phyloP scores from a whole-genome alignment of 2,797 vertebrate genomes.

The Gallinago stenura region DNA sequence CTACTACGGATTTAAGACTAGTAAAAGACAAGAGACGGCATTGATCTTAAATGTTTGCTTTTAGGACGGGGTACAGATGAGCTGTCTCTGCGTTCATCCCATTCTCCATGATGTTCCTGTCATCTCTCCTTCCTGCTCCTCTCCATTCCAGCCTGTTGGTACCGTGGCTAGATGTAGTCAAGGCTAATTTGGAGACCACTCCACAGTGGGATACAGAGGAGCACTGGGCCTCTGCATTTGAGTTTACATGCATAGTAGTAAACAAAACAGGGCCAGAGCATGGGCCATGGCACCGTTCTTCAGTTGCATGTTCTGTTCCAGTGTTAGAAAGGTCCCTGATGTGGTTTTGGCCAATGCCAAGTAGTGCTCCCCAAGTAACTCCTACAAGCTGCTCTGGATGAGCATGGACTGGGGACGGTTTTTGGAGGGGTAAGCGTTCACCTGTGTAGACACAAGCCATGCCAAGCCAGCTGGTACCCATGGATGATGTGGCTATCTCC shows the following conservation, averaged over 20 bases:
- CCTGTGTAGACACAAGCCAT: not conserved
- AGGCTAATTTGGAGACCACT: not conserved
- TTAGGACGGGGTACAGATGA: not conserved
- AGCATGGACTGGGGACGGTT: not conserved
- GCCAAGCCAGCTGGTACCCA: not conserved
- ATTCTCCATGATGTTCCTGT: not conserved
- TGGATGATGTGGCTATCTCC: not conserved
- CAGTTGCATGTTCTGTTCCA: not conserved
- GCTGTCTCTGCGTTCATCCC: not conserved
- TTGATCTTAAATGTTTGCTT: not conserved
- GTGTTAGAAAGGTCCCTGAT: not conserved
- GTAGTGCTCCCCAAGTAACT: not conserved
- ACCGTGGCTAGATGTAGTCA: not conserved
- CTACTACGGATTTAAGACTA: not conserved
- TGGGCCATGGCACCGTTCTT: not conserved
- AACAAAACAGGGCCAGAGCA: not conserved
- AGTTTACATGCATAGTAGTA: not conserved
- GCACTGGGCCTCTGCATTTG: not conserved
- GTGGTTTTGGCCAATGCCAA: not conserved
- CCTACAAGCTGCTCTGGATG: not conserved
- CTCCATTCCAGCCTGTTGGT: not conserved
- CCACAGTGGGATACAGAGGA: not conserved
- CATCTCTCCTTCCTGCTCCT: not conserved
- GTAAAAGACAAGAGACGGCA: not conserved
- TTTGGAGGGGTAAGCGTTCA: not conserved